These are phyloP conservation scores for Auanema freiburgensis DNA, from an alignment of 2,888 invertebrate genomes.

Conservation along the genomic window DNA sequence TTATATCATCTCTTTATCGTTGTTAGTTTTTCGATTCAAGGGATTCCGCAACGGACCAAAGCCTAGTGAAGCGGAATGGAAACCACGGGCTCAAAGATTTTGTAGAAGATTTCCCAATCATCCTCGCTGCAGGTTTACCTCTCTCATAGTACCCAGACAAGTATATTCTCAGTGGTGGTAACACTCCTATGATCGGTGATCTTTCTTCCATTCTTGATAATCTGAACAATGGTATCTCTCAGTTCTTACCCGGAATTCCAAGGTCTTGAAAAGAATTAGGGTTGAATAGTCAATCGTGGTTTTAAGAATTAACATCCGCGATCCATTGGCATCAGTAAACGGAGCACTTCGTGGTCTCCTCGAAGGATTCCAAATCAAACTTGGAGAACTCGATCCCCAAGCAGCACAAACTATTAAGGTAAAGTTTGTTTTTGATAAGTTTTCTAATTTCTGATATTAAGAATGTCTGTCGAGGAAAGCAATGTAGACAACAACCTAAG, in stretches of 20 bases:
- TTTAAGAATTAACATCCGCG: constrained; percentile 33
- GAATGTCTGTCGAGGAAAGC: constrained; percentile 20
- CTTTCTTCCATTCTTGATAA: no score
- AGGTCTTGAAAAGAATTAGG: background rate
- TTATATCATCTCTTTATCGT: background rate
- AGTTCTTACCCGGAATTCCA: background rate
- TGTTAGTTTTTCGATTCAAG: background rate
- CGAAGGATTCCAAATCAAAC: no score
- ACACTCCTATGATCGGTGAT: no score
- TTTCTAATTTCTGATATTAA: background rate
- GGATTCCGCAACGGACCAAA: constrained; percentile 25
- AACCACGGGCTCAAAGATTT: constrained; percentile 32
- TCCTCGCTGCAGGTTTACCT: constrained; percentile 37
- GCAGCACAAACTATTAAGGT: constrained; percentile 1
- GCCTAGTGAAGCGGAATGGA: constrained; percentile 30
- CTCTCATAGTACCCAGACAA: background rate
- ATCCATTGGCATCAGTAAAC: constrained; percentile 34
- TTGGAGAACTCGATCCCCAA: no score
- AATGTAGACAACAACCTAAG: constrained; percentile 28
- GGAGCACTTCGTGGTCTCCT: background rate
- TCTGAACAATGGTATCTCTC: background rate
- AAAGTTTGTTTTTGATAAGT: background rate
- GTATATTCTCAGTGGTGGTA: background rate
- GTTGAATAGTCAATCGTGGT: background rate
- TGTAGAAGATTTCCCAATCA: constrained; percentile 40